A percentile compares a stretch with the other conserved stretches of the same genome.
These are phyloP conservation scores for Salvelinus sp. DNA, from an alignment of 2,113 vertebrate genomes.

Conservation along the genomic window DNA sequence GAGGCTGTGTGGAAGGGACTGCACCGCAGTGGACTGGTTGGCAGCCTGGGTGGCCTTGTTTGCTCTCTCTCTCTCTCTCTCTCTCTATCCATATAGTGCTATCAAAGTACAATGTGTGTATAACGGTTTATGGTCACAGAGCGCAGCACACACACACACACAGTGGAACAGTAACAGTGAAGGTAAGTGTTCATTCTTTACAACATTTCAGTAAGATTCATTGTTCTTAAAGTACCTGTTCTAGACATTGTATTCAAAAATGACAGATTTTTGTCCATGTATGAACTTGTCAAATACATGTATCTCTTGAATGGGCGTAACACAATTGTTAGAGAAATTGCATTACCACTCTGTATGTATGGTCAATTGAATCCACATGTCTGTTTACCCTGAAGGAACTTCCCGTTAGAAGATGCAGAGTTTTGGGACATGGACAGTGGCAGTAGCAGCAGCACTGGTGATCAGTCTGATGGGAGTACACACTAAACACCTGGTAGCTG, in stretches of 20 bases:
- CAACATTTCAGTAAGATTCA: background rate
- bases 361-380: constrained; percentile 15
- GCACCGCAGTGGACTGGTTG: constrained; percentile 46
- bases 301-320: background rate
- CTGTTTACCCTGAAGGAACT: constrained; percentile 5
- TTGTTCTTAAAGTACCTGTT: background rate
- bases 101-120: background rate
- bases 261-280: constrained; percentile 1
- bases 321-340: background rate
- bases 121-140: background rate
- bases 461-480: constrained; percentile 40
- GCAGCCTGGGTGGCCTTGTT: constrained; percentile 32
- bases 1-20: constrained; percentile 20
- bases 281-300: background rate
- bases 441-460: constrained; percentile 50
- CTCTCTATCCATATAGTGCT: background rate
- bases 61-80: constrained; percentile 15
- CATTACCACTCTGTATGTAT: background rate
- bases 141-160: background rate
- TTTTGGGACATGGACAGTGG: constrained; percentile 30
- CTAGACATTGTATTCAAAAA: background rate
- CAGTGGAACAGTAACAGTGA: background rate
- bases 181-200: constrained; percentile 27
- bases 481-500: constrained; percentile 57
- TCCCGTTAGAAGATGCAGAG: constrained; percentile 51